Evolutionary conservation across 2,888 invertebrate species (phyloP).

Genomic region (Rhaphigaster nebulosa): DNA sequence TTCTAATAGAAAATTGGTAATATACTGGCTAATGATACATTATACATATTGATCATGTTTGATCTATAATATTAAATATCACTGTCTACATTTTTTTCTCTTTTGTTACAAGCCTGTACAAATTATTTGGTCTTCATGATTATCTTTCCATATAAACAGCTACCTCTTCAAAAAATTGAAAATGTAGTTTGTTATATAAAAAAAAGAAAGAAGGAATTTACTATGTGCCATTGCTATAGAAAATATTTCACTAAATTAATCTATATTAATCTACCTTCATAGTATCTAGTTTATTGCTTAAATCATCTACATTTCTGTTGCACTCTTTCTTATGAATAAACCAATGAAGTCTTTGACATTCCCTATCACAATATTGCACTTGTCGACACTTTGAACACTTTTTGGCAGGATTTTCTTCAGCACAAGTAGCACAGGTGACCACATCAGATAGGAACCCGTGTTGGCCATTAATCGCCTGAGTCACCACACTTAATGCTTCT

Average conservation of each 20-base stretch:
- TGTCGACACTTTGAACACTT: slow-evolving; percentile 95
- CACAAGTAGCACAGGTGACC: slow-evolving; percentile 86
- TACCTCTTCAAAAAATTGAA: slow-evolving; percentile 42
- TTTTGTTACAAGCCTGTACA: background rate
- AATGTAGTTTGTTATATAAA: background rate
- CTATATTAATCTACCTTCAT: slow-evolving; percentile 40
- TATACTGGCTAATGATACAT: background rate
- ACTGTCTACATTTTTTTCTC: background rate
- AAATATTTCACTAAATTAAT: slow-evolving; percentile 6
- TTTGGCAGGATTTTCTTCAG: slow-evolving; percentile 89
- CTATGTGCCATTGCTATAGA: background rate
- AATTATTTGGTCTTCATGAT: slow-evolving; percentile 27
- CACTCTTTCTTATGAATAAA: slow-evolving; percentile 91
- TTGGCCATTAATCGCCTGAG: slow-evolving; percentile 89
- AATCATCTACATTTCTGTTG: slow-evolving; percentile 70
- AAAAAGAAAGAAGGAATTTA: background rate
- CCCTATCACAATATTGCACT: slow-evolving; percentile 93
- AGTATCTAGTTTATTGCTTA: slow-evolving; percentile 41
- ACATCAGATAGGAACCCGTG: slow-evolving; percentile 80
- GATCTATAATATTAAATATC: background rate
- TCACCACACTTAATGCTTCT: slow-evolving; percentile 79
- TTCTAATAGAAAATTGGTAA: background rate
- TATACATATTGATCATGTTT: background rate
- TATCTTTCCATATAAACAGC: background rate
- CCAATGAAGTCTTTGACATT: slow-evolving; percentile 95